Evolutionary conservation across 1,140 invertebrate species (phyloP), one percentile per base, ranked within the genome.

Genomic region (Pantala flavescens): DNA sequence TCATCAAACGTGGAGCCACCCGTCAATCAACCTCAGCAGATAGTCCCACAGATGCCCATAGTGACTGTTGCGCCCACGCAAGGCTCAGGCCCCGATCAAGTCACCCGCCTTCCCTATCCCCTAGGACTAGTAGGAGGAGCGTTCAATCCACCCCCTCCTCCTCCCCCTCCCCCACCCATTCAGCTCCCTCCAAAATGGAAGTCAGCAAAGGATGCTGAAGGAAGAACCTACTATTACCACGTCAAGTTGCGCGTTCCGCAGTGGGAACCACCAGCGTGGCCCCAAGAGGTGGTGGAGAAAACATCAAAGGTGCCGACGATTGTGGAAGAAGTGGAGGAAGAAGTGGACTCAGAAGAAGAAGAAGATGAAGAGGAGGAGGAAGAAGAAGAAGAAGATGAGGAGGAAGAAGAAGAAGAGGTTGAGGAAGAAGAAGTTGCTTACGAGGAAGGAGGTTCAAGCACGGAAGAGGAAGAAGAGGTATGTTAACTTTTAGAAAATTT

Each of bases 171-270:
- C 75, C 89, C 89, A 0, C 82, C 86, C 0, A 82, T 87, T 0
- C 89, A 90, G 78, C 81, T 98, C 70, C 95, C 95, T 7, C 90
- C 91, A 0, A 88, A 91, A 80, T 98, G 96, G 95, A 92, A 93
- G 79, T 91, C 88, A 78, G 90, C 92, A 0, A 87, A 88, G 71
- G 94, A 96, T 82, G 80, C 85, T 23, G 89, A 93, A 70, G 95
- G 95, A 0, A 84, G 93, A 75, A 87, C 89, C 0, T 98, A 97
- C 81, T 98, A 97, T 84, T 98, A 97, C 82, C 94, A 98, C 82
- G 84, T 91, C 0, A 90, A 90, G 77, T 88, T 92, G 24, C 88
- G 93, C 74, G 86, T 92, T 78, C 89, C 93, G 1, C 95, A 97
- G 80, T 98, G 96, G 96, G 84, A 91, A 75, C 92, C 93, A 28